These are phyloP conservation scores for Actinostola sp. DNA, from an alignment of 92 coral and sea anemone genomes.

Conservation along the genomic window DNA sequence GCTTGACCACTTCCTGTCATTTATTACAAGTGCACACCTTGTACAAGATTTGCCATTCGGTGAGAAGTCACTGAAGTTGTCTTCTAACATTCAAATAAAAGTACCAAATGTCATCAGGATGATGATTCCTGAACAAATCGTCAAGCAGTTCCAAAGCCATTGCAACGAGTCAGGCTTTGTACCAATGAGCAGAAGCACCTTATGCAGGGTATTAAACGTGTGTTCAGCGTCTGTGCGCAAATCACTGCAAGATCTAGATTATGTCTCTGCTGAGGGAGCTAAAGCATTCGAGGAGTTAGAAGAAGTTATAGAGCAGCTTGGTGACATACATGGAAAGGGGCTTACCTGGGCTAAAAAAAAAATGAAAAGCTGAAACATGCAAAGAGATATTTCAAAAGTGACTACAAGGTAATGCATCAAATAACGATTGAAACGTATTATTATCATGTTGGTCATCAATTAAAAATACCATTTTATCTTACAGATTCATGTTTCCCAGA, in stretches of 20 bases:
- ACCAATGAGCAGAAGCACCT: not conserved
- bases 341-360: not conserved
- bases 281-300: not conserved
- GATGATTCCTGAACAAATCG: not conserved
- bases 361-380: not conserved
- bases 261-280: not conserved
- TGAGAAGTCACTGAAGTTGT: not conserved
- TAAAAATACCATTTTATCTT: too few species aligned
- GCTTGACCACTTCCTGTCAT: not conserved
- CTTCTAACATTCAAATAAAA: not conserved
- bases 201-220: not conserved
- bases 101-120: not conserved
- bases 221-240: not conserved
- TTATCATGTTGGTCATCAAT: too few species aligned
- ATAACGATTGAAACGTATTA: too few species aligned
- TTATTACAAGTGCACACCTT: not conserved
- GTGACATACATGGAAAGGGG: not conserved
- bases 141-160: not conserved
- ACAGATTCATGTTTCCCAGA: conserved; percentile 40
- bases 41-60: too few species aligned
- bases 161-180: not conserved
- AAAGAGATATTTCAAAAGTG: not conserved
- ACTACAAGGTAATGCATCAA: not conserved
- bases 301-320: not conserved
- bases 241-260: not conserved